Evolutionary conservation across 2,888 invertebrate species (phyloP), one percentile per base, ranked within the genome.

Genomic region (Oxystoma pomonae): DNA sequence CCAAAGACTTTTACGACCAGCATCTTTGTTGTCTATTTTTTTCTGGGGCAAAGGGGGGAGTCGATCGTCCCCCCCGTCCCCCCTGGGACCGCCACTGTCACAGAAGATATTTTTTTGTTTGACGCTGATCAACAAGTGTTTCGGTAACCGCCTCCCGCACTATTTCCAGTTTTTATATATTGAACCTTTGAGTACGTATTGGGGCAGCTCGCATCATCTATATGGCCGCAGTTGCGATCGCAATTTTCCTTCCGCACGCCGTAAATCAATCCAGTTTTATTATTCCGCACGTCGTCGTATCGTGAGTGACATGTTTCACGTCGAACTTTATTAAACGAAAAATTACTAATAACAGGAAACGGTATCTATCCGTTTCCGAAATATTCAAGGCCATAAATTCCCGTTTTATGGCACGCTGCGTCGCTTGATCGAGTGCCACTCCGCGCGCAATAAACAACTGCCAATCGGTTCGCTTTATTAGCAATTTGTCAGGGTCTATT

Each of bases 211-310:
- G 64, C 62, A 61, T 64, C 63, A 66, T 66, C 57, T n/a, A 66
- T 63, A 66, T 63, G 64, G 68, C 60, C 61, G 69, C 68, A 70
- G 73, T 74, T 75, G 74, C 74, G 73, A 75, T 74, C 73, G 73
- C 73, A 69, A 70, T 67, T 73, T 70, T 66, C 65, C 67, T 73
- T 70, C 72, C 70, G 72, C 68, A 69, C 64, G 67, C 63, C 70
- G 75, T 76, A 74, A 77, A 76, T 77, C 76, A 76, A 75, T 76
- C 35, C 63, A 65, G 75, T 76, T 76, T 76, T 76, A 77, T 76
- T 75, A 75, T 74, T 73, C 72, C 69, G 67, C 70, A 66, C 68
- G 67, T 70, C 71, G 71, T 71, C 73, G 71, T 51, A 62, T 5
- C 7, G 72, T 73, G 73, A 73, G 70, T 75, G 74, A 75, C 75